phyloP scores from a whole-genome alignment of 2,888 invertebrate species.

The Diploptera punctata region DNA sequence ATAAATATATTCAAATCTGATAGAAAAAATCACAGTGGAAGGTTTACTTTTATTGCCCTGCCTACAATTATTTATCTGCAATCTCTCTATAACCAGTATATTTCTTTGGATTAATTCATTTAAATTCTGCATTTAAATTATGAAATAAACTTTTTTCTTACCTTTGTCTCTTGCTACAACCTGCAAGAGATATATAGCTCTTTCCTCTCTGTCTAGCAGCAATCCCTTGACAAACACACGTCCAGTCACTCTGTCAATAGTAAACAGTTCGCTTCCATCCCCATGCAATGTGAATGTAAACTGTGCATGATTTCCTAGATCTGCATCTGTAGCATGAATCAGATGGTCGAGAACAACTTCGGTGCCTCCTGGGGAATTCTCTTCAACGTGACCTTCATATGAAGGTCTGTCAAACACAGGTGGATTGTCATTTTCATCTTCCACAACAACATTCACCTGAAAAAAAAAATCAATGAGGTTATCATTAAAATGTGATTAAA shows the following conservation, averaged over 20 bases:
- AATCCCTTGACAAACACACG: slow-evolving; percentile 62
- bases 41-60: too few relatives aligned
- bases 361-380: slow-evolving; percentile 75
- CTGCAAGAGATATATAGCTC: slow-evolving; percentile 69
- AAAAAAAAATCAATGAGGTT: slow-evolving; percentile 23
- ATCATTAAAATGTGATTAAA: neutral
- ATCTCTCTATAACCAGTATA: too few relatives aligned
- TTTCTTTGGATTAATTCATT: too few relatives aligned
- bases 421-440: slow-evolving; percentile 88
- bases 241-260: slow-evolving; percentile 70
- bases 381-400: slow-evolving; percentile 79
- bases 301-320: slow-evolving; percentile 70
- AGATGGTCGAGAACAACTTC: slow-evolving; percentile 72
- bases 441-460: slow-evolving; percentile 73
- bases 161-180: slow-evolving; percentile 75
- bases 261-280: slow-evolving; percentile 76
- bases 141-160: slow-evolving; percentile 46
- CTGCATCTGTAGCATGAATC: slow-evolving; percentile 75
- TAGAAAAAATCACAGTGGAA: too few relatives aligned
- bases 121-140: too few relatives aligned
- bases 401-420: slow-evolving; percentile 74
- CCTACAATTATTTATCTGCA: too few relatives aligned
- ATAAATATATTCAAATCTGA: too few relatives aligned
- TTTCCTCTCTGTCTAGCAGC: slow-evolving; percentile 77
- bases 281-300: slow-evolving; percentile 75